Evolutionary conservation across 2,888 invertebrate species (phyloP).

Genomic region (Stenolophus ochropezus): DNA sequence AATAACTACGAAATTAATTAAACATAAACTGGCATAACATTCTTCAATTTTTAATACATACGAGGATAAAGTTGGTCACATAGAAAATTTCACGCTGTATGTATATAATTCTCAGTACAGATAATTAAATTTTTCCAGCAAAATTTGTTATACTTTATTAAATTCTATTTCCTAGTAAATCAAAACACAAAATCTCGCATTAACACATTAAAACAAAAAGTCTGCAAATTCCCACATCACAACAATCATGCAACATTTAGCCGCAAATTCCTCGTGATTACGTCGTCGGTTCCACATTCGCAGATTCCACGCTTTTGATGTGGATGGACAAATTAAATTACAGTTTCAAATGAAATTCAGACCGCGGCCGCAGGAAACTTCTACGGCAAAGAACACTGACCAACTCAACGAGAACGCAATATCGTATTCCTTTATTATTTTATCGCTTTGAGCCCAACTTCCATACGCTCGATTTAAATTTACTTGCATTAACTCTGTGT

Average conservation of each 20-base stretch:
- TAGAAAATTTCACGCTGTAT: neutral
- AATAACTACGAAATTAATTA: no score
- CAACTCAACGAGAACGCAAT: neutral
- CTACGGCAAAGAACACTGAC: neutral
- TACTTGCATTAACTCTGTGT: no score
- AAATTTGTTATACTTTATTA: neutral
- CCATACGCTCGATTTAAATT: neutral
- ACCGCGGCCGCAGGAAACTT: neutral
- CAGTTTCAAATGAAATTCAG: conserved; percentile 29
- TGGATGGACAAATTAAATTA: conserved; percentile 28
- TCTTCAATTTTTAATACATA: neutral
- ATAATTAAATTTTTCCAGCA: neutral
- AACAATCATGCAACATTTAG: conserved; percentile 22
- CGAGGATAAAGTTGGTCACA: neutral
- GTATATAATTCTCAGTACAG: neutral
- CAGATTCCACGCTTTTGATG: conserved; percentile 12
- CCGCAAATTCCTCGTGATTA: conserved; percentile 16
- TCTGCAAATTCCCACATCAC: neutral
- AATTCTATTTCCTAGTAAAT: neutral
- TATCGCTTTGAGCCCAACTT: neutral
- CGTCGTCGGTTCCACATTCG: neutral
- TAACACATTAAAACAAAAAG: neutral
- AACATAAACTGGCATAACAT: no score
- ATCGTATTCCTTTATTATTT: neutral
- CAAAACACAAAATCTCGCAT: neutral